Conservation (phyloP, 2,888 invertebrate species). For the Exephanes ischioxanthus region DNA sequence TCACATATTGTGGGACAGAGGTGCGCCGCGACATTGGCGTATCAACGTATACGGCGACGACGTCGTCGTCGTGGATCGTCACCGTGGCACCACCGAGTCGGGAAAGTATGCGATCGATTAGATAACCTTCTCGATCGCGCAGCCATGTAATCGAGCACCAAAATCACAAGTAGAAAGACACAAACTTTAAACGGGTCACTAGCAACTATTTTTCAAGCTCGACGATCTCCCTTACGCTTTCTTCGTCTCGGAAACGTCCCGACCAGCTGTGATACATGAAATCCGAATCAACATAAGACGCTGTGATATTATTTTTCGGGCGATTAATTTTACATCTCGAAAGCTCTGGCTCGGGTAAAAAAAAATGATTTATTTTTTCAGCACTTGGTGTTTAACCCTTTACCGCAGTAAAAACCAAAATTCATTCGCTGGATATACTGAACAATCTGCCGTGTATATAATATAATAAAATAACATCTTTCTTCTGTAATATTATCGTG, state of each 20-base stretch:
- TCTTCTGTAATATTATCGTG: too few relatives aligned
- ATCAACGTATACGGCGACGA: conserved; percentile 55
- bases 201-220: not conserved
- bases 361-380: not conserved
- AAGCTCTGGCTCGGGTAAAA: not conserved
- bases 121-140: conserved; percentile 63
- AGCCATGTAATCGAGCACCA: conserved; percentile 59
- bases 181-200: not conserved
- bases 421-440: too few relatives aligned
- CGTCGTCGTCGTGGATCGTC: conserved; percentile 51
- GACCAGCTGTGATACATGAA: not conserved
- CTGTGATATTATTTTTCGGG: not conserved
- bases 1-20: conserved; percentile 62
- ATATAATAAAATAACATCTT: too few relatives aligned
- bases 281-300: not conserved
- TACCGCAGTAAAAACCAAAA: too few relatives aligned
- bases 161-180: conserved; percentile 53
- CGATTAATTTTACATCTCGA: not conserved
- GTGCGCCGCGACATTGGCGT: conserved; percentile 68
- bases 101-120: conserved; percentile 64
- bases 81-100: conserved; percentile 66
- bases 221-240: not conserved
- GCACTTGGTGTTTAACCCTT: not conserved
- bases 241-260: not conserved
- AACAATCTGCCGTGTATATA: too few relatives aligned